phyloP scores from a whole-genome alignment of 2,888 invertebrate species.

The Ferdinandea cuprea region DNA sequence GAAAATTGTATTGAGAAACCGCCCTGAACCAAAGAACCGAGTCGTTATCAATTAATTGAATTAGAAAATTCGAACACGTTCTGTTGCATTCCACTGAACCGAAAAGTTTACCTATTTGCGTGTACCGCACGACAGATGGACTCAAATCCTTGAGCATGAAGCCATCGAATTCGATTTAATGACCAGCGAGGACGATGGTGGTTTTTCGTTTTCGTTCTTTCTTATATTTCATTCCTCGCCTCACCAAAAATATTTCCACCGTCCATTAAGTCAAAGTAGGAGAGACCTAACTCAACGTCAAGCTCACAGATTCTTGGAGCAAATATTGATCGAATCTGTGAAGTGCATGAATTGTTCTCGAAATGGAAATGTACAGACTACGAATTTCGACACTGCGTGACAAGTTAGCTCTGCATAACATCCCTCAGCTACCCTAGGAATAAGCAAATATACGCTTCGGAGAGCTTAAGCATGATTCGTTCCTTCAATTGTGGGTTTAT shows the following conservation, averaged over 20 bases:
- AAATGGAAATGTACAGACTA: conserved; percentile 46
- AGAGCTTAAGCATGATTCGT: conserved; percentile 20
- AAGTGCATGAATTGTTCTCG: conserved; percentile 62
- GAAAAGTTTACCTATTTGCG: conserved; percentile 49
- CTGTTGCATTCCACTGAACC: conserved; percentile 64
- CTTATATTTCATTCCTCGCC: neutral
- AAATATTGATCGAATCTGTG: conserved; percentile 64
- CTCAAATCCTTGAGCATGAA: conserved; percentile 25
- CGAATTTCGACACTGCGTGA: conserved; percentile 49
- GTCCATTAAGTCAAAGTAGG: neutral
- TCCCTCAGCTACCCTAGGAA: neutral
- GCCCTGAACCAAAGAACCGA: conserved; percentile 25
- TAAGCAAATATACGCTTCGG: conserved; percentile 35
- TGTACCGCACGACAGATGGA: conserved; percentile 1
- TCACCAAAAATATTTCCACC: conserved; percentile 5
- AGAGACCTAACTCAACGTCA: conserved; percentile 4
- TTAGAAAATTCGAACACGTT: conserved; percentile 63
- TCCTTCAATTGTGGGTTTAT: conserved; percentile 8
- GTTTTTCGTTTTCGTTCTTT: conserved; percentile 8
- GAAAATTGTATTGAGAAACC: neutral
- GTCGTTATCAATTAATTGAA: conserved; percentile 71
- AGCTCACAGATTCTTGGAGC: conserved; percentile 39
- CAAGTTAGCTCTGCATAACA: conserved; percentile 35
- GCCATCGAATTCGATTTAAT: conserved; percentile 46
- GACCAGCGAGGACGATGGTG: conserved; percentile 15